Percentiles rank a stretch among this genome's conserved stretches.
Evolutionary conservation across 1,140 invertebrate species (phyloP).

Genomic region (Solenopsis fugax): DNA sequence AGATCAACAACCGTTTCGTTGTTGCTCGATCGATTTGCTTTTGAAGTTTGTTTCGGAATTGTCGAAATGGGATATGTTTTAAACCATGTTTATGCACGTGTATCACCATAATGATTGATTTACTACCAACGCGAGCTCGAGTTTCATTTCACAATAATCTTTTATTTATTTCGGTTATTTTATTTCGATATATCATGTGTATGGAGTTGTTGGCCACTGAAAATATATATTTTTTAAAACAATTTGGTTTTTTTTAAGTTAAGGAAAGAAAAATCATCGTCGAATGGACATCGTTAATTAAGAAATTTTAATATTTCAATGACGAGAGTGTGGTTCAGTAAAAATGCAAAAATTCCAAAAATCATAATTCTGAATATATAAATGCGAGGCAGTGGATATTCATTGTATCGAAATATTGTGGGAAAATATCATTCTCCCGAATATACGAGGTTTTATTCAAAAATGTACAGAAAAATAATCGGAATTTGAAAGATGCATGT

Average conservation of each 20-base stretch:
- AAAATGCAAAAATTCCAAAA: constrained; percentile 18
- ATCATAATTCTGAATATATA: constrained; percentile 42
- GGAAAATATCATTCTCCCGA: constrained; percentile 37
- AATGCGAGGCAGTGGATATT: constrained; percentile 3
- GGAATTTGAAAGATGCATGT: constrained; percentile 19
- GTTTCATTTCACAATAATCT: constrained; percentile 9
- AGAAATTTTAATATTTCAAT: neutral
- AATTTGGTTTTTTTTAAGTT: neutral
- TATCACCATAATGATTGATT: constrained; percentile 41
- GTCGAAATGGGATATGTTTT: constrained; percentile 49
- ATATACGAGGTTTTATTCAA: constrained; percentile 7
- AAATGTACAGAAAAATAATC: constrained; percentile 31
- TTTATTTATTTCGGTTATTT: constrained; percentile 5
- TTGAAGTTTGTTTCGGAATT: constrained; percentile 42
- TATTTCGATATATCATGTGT: neutral
- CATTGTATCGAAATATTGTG: constrained; percentile 41
- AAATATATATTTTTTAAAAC: neutral
- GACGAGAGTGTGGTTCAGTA: neutral
- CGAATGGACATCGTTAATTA: neutral
- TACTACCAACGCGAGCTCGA: neutral
- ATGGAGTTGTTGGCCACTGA: neutral
- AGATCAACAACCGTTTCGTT: constrained; percentile 30
- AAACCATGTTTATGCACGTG: constrained; percentile 35
- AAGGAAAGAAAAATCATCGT: neutral
- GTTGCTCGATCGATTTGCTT: constrained; percentile 36